phyloP scores from a whole-genome alignment of 2,888 invertebrate species.

The Meteorus colon region DNA sequence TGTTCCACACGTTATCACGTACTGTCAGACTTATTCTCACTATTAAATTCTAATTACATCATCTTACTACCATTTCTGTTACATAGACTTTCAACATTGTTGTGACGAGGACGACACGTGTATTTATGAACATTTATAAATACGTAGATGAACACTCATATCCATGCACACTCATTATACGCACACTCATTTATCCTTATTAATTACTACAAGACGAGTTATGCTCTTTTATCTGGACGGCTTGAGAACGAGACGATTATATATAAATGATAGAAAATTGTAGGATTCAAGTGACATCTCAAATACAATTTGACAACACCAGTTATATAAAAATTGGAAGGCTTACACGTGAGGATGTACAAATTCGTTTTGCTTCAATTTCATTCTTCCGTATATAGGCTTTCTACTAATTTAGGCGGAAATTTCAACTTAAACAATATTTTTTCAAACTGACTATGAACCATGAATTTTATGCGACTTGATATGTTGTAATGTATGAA shows the following conservation, averaged over 20 bases:
- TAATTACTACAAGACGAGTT: constrained; percentile 36
- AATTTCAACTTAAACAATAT: neutral
- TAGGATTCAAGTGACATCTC: neutral
- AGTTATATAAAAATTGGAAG: neutral
- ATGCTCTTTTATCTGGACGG: constrained; percentile 42
- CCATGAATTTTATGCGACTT: neutral
- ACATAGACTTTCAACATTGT: constrained; percentile 68
- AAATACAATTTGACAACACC: neutral
- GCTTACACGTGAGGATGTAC: neutral
- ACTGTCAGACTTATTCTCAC: neutral
- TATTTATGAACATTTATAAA: constrained; percentile 17
- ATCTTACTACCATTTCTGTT: neutral
- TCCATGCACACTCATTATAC: neutral
- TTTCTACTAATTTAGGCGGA: neutral
- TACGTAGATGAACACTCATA: neutral
- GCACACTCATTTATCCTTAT: neutral
- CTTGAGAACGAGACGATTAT: constrained; percentile 44
- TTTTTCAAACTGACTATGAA: neutral
- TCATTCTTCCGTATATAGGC: neutral
- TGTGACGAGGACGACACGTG: constrained; percentile 65
- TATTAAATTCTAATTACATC: neutral
- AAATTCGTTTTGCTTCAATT: neutral
- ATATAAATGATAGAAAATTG: neutral
- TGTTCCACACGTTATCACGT: neutral
- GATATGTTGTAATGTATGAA: constrained; percentile 14